Percentiles rank a stretch among this genome's conserved stretches.
These are phyloP conservation scores for Byasa hedistus DNA, from an alignment of 2,888 invertebrate genomes.

Conservation along the genomic window DNA sequence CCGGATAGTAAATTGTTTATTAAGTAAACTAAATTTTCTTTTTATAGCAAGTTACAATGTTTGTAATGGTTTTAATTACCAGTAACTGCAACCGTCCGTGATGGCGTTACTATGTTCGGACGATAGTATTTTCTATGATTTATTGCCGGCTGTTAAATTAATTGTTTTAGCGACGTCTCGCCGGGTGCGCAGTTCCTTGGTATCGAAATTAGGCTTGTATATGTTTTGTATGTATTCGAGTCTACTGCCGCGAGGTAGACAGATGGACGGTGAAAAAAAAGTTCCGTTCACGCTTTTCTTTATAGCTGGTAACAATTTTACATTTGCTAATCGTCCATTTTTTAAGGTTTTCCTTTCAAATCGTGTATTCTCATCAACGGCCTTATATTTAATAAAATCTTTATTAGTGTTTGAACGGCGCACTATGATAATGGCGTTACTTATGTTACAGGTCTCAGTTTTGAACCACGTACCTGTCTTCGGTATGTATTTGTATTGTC, in stretches of 20 bases:
- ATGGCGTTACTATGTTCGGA: slow-evolving; percentile 19
- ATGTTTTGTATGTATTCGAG: not conserved
- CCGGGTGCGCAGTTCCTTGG: slow-evolving; percentile 1
- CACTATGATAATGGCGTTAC: slow-evolving; percentile 22
- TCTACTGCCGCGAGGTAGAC: not conserved
- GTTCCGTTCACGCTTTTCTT: slow-evolving; percentile 35
- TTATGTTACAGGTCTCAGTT: slow-evolving; percentile 33
- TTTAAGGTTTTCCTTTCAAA: slow-evolving; percentile 41
- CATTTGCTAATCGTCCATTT: slow-evolving; percentile 53
- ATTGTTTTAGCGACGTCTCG: no score
- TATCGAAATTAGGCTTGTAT: not conserved
- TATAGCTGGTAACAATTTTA: slow-evolving; percentile 46
- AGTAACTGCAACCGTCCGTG: slow-evolving; percentile 23
- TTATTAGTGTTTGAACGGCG: slow-evolving; percentile 38
- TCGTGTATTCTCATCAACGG: slow-evolving; percentile 48
- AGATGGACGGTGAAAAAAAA: not conserved
- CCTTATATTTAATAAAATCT: slow-evolving; percentile 39
- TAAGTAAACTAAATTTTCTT: not conserved
- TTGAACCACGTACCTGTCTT: slow-evolving; percentile 28
- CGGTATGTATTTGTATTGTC: not conserved
- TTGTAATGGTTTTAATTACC: not conserved
- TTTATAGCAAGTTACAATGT: not conserved
- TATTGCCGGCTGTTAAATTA: not conserved
- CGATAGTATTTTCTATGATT: slow-evolving; percentile 17
- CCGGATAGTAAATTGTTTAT: not conserved